Conservation (phyloP, 2,113 vertebrate genomes). For the Chaetorhynchus papuensis region DNA sequence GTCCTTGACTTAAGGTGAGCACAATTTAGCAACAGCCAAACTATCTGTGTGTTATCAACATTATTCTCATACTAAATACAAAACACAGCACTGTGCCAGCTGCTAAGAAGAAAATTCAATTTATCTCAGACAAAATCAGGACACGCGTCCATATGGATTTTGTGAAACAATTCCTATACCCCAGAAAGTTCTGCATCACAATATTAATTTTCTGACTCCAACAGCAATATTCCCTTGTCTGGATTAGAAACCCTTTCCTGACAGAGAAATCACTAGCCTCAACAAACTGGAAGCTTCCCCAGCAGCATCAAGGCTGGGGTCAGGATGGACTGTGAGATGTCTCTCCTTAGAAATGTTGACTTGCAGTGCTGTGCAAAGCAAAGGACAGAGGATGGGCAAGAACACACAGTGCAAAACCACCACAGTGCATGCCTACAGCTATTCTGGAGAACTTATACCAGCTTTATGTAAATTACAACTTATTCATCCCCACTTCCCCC, state of each 20-base stretch:
- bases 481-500: accelerated
- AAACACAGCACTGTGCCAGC: background rate
- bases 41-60: background rate
- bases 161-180: background rate
- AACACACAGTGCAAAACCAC: background rate
- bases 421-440: background rate
- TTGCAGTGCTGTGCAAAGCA: background rate
- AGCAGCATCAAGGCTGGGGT: background rate
- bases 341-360: background rate
- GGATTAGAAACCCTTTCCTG: background rate
- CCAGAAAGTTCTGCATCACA: background rate
- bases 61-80: background rate
- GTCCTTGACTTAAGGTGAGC: background rate
- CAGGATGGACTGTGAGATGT: background rate
- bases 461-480: background rate
- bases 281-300: background rate
- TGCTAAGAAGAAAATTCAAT: background rate
- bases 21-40: background rate
- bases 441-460: background rate
- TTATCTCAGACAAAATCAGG: background rate
- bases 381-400: background rate
- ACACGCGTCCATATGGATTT: accelerated
- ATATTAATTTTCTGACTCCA: background rate
- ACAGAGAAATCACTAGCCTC: background rate
- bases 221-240: background rate